Evolutionary conservation across 2,797 vertebrate species (phyloP).

Genomic region (Spinibarbus caldwelli): DNA sequence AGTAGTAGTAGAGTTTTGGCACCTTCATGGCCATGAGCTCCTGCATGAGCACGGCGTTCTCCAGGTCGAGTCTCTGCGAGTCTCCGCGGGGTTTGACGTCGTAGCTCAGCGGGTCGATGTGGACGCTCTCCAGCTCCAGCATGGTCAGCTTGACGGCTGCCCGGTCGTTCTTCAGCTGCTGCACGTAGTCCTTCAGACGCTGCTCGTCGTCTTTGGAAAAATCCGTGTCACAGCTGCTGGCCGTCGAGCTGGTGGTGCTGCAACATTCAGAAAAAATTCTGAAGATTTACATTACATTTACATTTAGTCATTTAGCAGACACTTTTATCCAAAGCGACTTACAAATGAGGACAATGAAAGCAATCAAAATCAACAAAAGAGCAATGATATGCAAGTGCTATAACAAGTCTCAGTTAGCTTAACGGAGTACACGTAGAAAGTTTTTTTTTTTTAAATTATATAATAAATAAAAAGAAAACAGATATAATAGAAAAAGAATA

Average conservation of each 20-base stretch:
- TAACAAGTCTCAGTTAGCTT: too few relatives aligned
- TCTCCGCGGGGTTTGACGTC: constrained; percentile 84
- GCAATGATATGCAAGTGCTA: too few relatives aligned
- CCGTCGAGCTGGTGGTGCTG: constrained; percentile 88
- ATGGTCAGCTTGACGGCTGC: constrained; percentile 87
- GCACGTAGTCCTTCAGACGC: constrained; percentile 86
- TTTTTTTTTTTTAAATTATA: too few relatives aligned
- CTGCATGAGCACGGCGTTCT: constrained; percentile 89
- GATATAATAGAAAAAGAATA: too few relatives aligned
- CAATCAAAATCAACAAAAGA: too few relatives aligned
- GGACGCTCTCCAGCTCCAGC: constrained; percentile 87
- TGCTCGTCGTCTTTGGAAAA: constrained; percentile 89
- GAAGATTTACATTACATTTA: neutral
- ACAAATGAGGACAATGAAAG: too few relatives aligned
- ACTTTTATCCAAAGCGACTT: too few relatives aligned
- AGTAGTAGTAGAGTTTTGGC: neutral
- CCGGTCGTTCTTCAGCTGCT: constrained; percentile 86
- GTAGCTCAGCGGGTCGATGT: constrained; percentile 86
- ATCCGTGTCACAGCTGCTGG: constrained; percentile 87
- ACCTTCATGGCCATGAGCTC: constrained; percentile 95
- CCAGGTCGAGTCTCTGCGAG: constrained; percentile 85
- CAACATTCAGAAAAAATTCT: too few relatives aligned
- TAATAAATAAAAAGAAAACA: too few relatives aligned
- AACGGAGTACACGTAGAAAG: too few relatives aligned
- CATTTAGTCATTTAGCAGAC: too few relatives aligned